Evolutionary conservation across 2,888 invertebrate species (phyloP), one percentile per base, ranked within the genome.

Genomic region (Leptinotarsa peninsularis): DNA sequence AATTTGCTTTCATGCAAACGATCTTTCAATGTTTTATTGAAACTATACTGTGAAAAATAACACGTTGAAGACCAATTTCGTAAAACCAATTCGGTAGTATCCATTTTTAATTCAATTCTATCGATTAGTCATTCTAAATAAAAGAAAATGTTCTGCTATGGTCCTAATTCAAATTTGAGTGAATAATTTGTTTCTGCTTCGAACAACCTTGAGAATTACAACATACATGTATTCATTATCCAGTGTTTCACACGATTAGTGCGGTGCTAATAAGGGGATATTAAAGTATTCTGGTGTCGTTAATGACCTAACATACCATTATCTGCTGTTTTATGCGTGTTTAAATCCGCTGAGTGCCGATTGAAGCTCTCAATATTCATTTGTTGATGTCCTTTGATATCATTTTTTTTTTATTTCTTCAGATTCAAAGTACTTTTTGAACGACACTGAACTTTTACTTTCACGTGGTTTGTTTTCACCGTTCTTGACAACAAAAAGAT

Each of bases 181-280:
- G 43, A 33, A 63, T 63, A 43, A 63, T 63, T 63, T 63, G 63
- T 63, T 63, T 54, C n/a, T 63, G 43, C 63, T 63, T 7, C 33
- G 33, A 63, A 63, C 43, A 63, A 27, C 63, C 63, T 63, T 63
- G 63, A 63, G 33, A 63, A 43, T 63, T 63, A 63, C 63, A 63
- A 63, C 63, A 63, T n/a, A 63, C 33, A 63, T 63, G 63, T 63
- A 63, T 63, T 63, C 63, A 63, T 63, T 63, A 63, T 63, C n/a
- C 63, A 63, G 63, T 63, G 63, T 63, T 63, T 63, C 63, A 63
- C 63, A 63, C 63, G 63, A 63, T 63, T 63, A 63, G 43, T 43
- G 63, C n/a, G n/a, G n/a, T 43, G 63, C 63, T 63, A 63, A 63
- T 63, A 63, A 63, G 63, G 33, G 63, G 63, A 63, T 18, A 63